Evolutionary conservation across 1,140 invertebrate genomes (phyloP).

Genomic region (Papilio glaucus): DNA sequence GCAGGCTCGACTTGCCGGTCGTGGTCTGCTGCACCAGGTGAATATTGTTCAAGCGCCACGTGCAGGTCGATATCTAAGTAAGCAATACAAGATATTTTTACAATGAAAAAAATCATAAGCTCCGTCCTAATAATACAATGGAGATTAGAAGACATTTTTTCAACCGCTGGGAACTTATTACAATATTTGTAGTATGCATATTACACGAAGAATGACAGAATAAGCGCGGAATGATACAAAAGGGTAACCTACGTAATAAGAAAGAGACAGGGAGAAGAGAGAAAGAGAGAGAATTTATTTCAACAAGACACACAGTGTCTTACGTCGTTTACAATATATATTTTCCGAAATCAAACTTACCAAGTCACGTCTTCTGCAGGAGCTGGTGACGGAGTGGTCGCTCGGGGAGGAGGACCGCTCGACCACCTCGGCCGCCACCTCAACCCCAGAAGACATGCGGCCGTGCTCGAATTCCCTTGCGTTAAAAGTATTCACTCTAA

Average conservation of each 20-base stretch:
- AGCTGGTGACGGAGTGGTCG: slow-evolving; percentile 91
- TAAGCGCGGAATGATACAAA: too few relatives aligned
- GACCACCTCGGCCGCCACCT: slow-evolving; percentile 93
- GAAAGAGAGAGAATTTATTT: neutral
- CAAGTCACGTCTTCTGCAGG: slow-evolving; percentile 89
- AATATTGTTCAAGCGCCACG: slow-evolving; percentile 91
- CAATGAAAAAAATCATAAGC: neutral
- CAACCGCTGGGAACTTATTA: too few relatives aligned
- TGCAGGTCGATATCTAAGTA: slow-evolving; percentile 90
- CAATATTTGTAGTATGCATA: too few relatives aligned
- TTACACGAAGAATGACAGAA: too few relatives aligned
- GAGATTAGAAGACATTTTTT: too few relatives aligned
- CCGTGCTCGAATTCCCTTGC: slow-evolving; percentile 77
- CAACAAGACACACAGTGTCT: neutral
- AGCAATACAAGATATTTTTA: neutral
- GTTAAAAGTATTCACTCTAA: slow-evolving; percentile 16
- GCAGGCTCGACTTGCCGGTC: slow-evolving; percentile 89
- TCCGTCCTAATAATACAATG: too few relatives aligned
- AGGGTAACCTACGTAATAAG: too few relatives aligned
- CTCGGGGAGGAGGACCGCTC: slow-evolving; percentile 90
- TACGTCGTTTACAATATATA: neutral
- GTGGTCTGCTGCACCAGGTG: slow-evolving; percentile 92
- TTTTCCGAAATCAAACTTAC: slow-evolving; percentile 46
- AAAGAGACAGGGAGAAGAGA: neutral
- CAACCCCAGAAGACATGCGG: slow-evolving; percentile 81